These are phyloP conservation scores for Torymus texanus DNA, from an alignment of 2,888 invertebrate genomes.

Conservation along the genomic window DNA sequence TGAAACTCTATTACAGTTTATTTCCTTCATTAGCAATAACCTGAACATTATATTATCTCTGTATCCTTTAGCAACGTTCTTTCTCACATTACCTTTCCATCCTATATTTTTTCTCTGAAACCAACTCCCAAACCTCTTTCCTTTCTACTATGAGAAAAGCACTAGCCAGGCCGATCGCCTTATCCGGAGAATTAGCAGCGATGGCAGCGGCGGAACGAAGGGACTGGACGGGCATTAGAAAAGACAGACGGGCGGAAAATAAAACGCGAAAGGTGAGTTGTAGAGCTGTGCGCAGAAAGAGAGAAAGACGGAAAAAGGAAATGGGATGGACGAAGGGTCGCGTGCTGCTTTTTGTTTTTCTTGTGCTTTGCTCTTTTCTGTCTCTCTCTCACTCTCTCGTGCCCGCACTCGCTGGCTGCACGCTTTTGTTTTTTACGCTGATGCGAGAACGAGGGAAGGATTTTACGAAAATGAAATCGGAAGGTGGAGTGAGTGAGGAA, in stretches of 20 bases:
- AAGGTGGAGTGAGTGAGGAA: not conserved
- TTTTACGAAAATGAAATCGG: slow-evolving; percentile 13
- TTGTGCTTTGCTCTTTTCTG: slow-evolving; percentile 16
- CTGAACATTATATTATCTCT: no score
- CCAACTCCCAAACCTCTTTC: no score
- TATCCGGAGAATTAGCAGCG: no score
- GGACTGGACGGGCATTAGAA: slow-evolving; percentile 2
- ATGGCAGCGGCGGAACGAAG: not conserved
- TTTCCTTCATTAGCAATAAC: no score
- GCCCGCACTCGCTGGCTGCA: no score
- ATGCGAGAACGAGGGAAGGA: not conserved
- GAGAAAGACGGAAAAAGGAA: not conserved
- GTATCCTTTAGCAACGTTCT: no score
- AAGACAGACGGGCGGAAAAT: slow-evolving; percentile 23
- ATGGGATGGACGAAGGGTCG: slow-evolving; percentile 6
- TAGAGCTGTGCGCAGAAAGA: not conserved
- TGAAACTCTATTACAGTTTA: no score
- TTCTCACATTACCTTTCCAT: no score
- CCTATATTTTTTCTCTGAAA: no score
- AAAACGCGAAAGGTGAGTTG: not conserved
- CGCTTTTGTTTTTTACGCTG: not conserved
- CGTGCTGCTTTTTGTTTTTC: not conserved
- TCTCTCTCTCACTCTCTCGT: not conserved
- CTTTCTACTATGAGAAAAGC: no score
- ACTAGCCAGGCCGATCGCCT: no score